Conservation (phyloP, 2,113 vertebrate species). For the Anarhynchus alexandrinus region DNA sequence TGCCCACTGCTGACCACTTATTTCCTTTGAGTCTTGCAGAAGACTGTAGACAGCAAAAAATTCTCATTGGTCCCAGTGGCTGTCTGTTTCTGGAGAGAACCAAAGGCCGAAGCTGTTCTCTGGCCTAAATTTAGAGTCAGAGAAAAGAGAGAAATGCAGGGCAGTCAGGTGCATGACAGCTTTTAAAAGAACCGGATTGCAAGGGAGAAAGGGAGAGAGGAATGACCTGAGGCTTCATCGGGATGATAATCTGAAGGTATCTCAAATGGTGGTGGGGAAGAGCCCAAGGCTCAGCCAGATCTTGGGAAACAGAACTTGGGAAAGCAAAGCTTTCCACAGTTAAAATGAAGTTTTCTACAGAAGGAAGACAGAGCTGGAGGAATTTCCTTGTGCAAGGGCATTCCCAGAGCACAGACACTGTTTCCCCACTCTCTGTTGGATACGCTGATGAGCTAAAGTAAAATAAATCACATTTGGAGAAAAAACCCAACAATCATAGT, state of each 20-base stretch:
- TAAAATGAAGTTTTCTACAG: neutral
- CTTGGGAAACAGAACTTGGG: neutral
- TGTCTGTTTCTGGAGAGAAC: neutral
- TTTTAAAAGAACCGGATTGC: neutral
- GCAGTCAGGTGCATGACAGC: neutral
- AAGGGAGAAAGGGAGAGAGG: neutral
- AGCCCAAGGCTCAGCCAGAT: neutral
- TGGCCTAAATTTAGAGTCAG: neutral
- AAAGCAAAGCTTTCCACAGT: neutral
- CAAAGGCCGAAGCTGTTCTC: neutral
- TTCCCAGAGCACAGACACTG: neutral
- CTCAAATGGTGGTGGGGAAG: neutral
- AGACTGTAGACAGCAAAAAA: neutral
- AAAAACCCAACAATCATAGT: neutral
- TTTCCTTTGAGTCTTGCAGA: neutral
- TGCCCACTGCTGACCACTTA: neutral
- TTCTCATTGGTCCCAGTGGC: neutral
- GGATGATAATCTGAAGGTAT: neutral
- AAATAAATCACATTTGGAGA: neutral
- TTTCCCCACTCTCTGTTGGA: neutral
- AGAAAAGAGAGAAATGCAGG: neutral
- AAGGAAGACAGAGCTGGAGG: neutral
- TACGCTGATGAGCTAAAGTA: neutral
- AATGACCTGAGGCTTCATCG: neutral
- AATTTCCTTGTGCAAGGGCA: neutral